phyloP scores from a whole-genome alignment of 2,113 vertebrate species.

The Vicugna pacos region DNA sequence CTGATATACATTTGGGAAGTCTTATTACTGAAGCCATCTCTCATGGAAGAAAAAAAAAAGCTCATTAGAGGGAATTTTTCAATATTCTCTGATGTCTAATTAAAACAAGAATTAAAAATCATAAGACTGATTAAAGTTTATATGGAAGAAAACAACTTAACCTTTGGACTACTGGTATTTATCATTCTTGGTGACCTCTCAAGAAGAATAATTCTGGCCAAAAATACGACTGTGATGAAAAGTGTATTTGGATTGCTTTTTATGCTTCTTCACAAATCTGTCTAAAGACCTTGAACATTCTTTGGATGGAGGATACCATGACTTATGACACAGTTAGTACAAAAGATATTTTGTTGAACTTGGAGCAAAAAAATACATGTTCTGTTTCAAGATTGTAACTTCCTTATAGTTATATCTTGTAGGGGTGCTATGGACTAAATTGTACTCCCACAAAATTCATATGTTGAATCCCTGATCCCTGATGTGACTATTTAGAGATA shows the following conservation, averaged over 20 bases:
- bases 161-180: constrained; percentile 39
- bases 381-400: neutral
- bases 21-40: constrained; percentile 1
- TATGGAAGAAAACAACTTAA: constrained; percentile 50
- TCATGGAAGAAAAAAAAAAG: neutral
- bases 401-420: neutral
- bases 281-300: neutral
- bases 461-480: neutral
- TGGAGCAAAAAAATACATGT: neutral
- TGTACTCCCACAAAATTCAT: neutral
- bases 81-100: constrained; percentile 63
- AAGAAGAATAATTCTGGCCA: neutral
- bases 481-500: neutral
- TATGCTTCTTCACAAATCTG: constrained; percentile 40
- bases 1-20: neutral
- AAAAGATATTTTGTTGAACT: neutral
- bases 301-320: neutral
- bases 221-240: neutral
- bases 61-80: constrained; percentile 33
- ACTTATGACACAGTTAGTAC: neutral
- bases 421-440: neutral
- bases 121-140: constrained; percentile 62
- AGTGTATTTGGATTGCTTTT: neutral
- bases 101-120: constrained; percentile 66
- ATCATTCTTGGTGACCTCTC: constrained; percentile 11